Conservation (phyloP, 2,113 vertebrate species). For the Pollachius pollachius region DNA sequence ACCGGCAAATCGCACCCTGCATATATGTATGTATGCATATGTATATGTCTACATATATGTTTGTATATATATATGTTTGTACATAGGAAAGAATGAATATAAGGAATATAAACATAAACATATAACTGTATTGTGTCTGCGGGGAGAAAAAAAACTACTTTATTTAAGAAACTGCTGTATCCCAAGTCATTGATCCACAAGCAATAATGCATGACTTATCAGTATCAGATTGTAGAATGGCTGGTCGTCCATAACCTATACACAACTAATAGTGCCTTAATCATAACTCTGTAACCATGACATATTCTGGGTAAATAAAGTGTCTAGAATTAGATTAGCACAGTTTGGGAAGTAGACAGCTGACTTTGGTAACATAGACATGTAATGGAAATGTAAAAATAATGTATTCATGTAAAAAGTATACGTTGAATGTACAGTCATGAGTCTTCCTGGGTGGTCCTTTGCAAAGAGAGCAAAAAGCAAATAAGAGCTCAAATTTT, state of each 20-base stretch:
- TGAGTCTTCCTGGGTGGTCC: conserved; percentile 45
- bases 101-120: not conserved
- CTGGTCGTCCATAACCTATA: conserved; percentile 26
- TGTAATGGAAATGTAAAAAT: not conserved
- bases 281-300: conserved; percentile 10
- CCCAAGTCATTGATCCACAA: conserved; percentile 28
- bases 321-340: conserved; percentile 4
- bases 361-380: conserved; percentile 10
- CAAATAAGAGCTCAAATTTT: too few species aligned
- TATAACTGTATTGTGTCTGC: not conserved
- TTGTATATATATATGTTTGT: not conserved
- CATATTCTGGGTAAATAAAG: conserved; percentile 16
- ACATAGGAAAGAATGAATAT: not conserved
- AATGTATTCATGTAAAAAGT: conserved; percentile 30
- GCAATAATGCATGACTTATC: conserved; percentile 65
- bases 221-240: conserved; percentile 15
- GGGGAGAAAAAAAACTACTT: conserved; percentile 23
- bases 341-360: conserved; percentile 5
- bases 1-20: too few species aligned
- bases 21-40: not conserved
- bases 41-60: not conserved
- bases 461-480: conserved; percentile 1
- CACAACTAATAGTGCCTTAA: conserved; percentile 66
- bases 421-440: conserved; percentile 56
- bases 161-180: conserved; percentile 7